Base-by-base conservation (phyloP, 2,888 invertebrate genomes). In the Melinaea marsaeus region DNA sequence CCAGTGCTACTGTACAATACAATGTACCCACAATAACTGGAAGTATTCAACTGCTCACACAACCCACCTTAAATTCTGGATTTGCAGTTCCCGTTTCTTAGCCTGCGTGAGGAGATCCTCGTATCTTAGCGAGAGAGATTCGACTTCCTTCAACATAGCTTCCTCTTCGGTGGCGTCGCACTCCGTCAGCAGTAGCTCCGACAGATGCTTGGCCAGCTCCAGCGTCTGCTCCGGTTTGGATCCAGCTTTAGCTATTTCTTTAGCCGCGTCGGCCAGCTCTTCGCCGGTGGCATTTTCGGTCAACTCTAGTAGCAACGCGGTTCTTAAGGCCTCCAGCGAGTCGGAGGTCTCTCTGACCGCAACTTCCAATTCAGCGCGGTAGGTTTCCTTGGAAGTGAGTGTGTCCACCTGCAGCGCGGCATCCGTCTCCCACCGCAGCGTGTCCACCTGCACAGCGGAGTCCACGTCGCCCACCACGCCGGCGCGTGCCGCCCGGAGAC, bases 381-480 rank as follows among this genome's bases (percentile, higher is more conserved):
- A 97, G 0, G 96, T 96, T 77, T 97, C 96, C 80, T 95, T 95
- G 4, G 96, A 94, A 54, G 96, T 96, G 51, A 97, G 83, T 0
- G 97, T 97, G 77, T 96, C 94, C 1, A 97, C 97, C 90, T 97
- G 97, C 4, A 95, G 94, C 0, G 94, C 93, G 0, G 93, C 93
- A 74, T 97, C 96, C 13, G 93, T 93, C 76, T 95, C 96, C 82
- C 95, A 94, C 80, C 92, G 94, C 6, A 95, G 85, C 0, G 95
- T 95, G 68, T 96, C 94, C 9, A 95, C 95, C 85, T 90, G 90
- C 2, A 90, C 83, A 71, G 90, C 90, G 48, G 79, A 75, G 65
- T 90, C 89, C 2, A 88, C 86, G 47, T 89, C 90, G 0, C 81
- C 83, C 2, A 81, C 75, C 54, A 88, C 77, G 13, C 88, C 86